Percentiles rank a stretch among this genome's conserved stretches.
Evolutionary conservation across 2,888 invertebrate species (phyloP).

Genomic region (Sphecodes monilicornis): DNA sequence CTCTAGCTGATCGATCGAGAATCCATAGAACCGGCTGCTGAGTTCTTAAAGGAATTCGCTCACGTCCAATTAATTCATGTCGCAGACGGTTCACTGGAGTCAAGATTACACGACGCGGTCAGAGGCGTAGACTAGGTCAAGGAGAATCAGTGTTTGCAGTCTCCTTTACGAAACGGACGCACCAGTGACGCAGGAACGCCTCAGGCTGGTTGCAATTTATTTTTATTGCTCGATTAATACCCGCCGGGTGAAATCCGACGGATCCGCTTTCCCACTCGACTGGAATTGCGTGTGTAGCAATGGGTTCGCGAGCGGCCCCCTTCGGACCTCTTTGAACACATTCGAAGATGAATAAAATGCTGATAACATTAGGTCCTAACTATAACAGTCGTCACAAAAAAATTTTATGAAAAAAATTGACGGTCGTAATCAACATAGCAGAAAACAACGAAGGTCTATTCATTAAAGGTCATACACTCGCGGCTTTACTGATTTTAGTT

Average conservation of each 20-base stretch:
- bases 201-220: conserved; percentile 30
- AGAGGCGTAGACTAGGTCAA: conserved; percentile 74
- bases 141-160: conserved; percentile 73
- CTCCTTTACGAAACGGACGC: conserved; percentile 57
- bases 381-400: not conserved
- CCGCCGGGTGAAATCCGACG: not conserved
- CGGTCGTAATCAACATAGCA: not conserved
- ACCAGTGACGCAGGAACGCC: conserved; percentile 35
- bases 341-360: not conserved
- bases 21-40: not conserved
- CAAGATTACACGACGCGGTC: conserved; percentile 52
- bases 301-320: not conserved
- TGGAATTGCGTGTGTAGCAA: not conserved
- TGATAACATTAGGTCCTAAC: too few relatives aligned
- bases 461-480: too few relatives aligned
- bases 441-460: not conserved
- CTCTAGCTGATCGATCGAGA: not conserved
- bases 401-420: not conserved
- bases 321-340: not conserved
- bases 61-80: conserved; percentile 67
- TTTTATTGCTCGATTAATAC: conserved; percentile 33
- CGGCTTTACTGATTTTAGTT: too few relatives aligned
- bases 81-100: conserved; percentile 63
- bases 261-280: conserved; percentile 19
- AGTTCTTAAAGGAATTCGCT: conserved; percentile 26